Conservation (phyloP, 2,797 vertebrate genomes). For the Etheostoma nigrum region DNA sequence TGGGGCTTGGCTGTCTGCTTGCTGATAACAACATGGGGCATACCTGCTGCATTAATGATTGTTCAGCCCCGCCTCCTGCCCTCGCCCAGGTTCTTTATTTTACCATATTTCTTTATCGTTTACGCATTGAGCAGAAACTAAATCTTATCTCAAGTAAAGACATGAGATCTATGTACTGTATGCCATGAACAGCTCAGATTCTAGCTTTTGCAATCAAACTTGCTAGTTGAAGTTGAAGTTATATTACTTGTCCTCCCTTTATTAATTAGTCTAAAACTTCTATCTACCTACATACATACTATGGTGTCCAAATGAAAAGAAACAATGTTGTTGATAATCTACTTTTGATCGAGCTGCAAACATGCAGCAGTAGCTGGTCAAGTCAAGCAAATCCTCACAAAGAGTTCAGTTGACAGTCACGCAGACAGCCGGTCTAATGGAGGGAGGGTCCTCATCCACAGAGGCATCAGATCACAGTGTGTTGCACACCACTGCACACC, state of each 20-base stretch:
- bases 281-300: not conserved
- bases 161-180: constrained; percentile 6
- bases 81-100: constrained; percentile 65
- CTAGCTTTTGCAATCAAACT: not conserved
- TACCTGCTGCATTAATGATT: constrained; percentile 90
- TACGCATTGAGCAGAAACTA: constrained; percentile 33
- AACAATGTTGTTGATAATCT: not conserved
- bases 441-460: constrained; percentile 62
- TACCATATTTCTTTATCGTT: constrained; percentile 61
- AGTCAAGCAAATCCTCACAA: constrained; percentile 48
- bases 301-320: not conserved
- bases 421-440: constrained; percentile 44
- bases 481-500: constrained; percentile 64
- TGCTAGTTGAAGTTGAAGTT: not conserved
- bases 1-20: constrained; percentile 75
- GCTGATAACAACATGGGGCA: constrained; percentile 83
- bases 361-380: not conserved
- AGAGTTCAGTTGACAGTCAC: constrained; percentile 32
- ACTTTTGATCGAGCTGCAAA: not conserved
- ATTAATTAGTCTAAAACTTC: not conserved
- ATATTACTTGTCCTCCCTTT: not conserved
- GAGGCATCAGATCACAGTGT: constrained; percentile 67
- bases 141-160: constrained; percentile 46
- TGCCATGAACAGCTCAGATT: constrained; percentile 2
- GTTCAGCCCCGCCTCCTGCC: constrained; percentile 74